A percentile compares a stretch with the other conserved stretches of the same genome.
These are phyloP conservation scores for Heliconius eleuchia DNA, from an alignment of 1,140 invertebrate genomes.

Conservation along the genomic window DNA sequence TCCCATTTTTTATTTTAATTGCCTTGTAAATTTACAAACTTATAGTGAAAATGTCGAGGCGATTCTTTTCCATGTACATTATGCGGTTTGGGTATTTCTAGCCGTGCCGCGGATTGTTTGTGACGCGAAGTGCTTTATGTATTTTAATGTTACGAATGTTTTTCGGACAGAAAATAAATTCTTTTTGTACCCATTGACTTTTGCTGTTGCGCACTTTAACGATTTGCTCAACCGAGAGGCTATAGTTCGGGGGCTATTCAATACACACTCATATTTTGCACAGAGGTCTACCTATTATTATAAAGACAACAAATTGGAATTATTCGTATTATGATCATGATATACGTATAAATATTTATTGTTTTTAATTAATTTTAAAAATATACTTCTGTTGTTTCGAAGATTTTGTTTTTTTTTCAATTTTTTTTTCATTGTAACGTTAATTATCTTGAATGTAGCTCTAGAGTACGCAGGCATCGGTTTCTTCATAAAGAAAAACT, in stretches of 20 bases:
- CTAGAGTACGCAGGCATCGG: background rate
- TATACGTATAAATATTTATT: constrained; percentile 11
- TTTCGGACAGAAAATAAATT: constrained; percentile 17
- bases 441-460: constrained; percentile 4
- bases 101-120: constrained; percentile 6
- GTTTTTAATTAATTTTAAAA: constrained; percentile 11
- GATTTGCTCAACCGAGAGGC: constrained; percentile 10
- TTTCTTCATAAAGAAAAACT: background rate
- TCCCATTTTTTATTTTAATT: constrained; percentile 79
- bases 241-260: constrained; percentile 1
- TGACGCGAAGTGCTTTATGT: constrained; percentile 2
- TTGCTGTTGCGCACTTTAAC: constrained; percentile 10
- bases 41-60: constrained; percentile 64
- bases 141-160: constrained; percentile 14
- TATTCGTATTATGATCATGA: constrained; percentile 8
- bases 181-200: constrained; percentile 17
- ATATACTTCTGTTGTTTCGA: background rate
- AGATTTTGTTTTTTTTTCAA: background rate
- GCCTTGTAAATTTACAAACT: constrained; percentile 78
- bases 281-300: background rate
- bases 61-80: constrained; percentile 29
- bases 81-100: constrained; percentile 25
- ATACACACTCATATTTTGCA: background rate
- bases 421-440: background rate
- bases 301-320: constrained; percentile 14